Conservation (phyloP, 2,113 vertebrate genomes). For the Ceuthmochares aereus region DNA sequence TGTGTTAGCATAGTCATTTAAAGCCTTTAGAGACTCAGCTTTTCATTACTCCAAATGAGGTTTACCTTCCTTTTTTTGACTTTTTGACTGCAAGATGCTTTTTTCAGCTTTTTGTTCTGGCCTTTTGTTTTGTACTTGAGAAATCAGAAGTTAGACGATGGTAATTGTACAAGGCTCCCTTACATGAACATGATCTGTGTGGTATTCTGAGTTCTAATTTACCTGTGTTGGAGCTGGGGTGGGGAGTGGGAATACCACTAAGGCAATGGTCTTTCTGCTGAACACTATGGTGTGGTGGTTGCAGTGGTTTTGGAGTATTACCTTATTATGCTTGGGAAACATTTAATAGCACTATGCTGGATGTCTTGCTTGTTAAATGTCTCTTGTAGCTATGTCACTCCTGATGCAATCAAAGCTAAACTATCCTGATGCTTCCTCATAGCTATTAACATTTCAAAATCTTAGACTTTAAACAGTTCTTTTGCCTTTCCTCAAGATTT, state of each 20-base stretch:
- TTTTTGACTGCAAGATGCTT: not conserved
- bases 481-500: not conserved
- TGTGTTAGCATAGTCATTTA: not conserved
- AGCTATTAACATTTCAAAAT: not conserved
- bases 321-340: not conserved
- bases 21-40: not conserved
- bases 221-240: accelerated
- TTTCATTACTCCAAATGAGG: not conserved
- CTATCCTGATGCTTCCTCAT: not conserved
- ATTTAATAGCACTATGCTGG: not conserved
- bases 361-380: not conserved
- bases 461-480: not conserved
- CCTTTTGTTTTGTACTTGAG: not conserved
- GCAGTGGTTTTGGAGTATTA: not conserved
- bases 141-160: not conserved
- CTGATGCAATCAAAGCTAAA: not conserved
- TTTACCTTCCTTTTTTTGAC: not conserved
- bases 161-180: not conserved
- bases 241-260: not conserved
- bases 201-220: not conserved
- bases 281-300: not conserved
- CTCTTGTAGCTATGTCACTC: not conserved
- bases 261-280: not conserved
- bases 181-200: accelerated
- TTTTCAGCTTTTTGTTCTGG: not conserved